A percentile compares a stretch with the other conserved stretches of the same genome.
Conservation (phyloP, 2,888 invertebrate genomes). For the Phytoseiulus persimilis region DNA sequence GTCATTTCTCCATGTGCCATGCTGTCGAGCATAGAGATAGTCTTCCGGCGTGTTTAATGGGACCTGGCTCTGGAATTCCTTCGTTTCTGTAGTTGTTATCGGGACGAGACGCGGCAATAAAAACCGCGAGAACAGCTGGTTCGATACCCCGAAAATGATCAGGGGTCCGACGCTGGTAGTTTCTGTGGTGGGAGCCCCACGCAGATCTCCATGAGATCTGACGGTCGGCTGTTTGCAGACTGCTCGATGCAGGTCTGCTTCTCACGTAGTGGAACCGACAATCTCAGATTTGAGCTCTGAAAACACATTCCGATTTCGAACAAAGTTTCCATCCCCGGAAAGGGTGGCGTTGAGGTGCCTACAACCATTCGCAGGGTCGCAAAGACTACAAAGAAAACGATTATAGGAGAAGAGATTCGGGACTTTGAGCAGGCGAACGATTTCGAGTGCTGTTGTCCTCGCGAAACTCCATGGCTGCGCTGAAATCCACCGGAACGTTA, state of each 20-base stretch:
- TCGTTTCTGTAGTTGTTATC: not conserved
- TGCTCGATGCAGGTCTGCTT: not conserved
- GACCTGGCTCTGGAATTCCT: not conserved
- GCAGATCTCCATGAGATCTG: not conserved
- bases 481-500: too few relatives aligned
- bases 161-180: not conserved
- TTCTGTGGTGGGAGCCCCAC: not conserved
- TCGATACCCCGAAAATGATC: not conserved
- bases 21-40: constrained; percentile 5
- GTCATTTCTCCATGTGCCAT: not conserved
- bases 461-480: too few relatives aligned
- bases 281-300: not conserved
- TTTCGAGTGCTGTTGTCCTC: too few relatives aligned
- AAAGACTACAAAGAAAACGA: not conserved
- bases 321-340: not conserved
- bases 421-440: too few relatives aligned
- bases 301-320: not conserved
- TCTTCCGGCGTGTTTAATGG: not conserved
- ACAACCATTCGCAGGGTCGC: not conserved
- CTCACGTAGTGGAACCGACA: not conserved
- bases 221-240: not conserved
- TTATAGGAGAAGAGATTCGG: too few relatives aligned
- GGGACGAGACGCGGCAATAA: not conserved
- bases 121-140: not conserved
- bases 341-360: not conserved